Conservation (phyloP, 2,888 invertebrate genomes). For the Hypena proboscidalis region DNA sequence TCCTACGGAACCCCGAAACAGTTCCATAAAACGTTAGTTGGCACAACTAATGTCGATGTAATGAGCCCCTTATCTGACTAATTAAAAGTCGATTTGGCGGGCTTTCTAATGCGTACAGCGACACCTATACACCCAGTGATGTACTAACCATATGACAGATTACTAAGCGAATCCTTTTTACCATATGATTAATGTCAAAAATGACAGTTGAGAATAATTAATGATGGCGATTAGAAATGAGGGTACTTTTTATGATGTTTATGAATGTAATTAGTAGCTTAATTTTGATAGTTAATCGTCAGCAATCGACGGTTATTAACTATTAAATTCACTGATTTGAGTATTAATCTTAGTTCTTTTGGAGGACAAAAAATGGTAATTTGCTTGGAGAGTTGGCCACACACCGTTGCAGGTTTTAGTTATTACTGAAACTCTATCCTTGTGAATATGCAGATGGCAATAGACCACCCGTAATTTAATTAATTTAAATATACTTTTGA, state of each 20-base stretch:
- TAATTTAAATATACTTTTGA: too few species aligned
- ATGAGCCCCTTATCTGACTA: slow-evolving; percentile 81
- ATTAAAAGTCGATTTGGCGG: slow-evolving; percentile 83
- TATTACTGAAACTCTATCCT: not conserved
- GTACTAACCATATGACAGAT: slow-evolving; percentile 56
- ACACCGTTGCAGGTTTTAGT: slow-evolving; percentile 2
- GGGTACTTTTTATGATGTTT: slow-evolving; percentile 38
- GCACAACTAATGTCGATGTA: slow-evolving; percentile 76
- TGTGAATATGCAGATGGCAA: too few species aligned
- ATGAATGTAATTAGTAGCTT: slow-evolving; percentile 37
- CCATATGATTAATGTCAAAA: slow-evolving; percentile 63
- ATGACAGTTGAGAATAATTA: slow-evolving; percentile 54
- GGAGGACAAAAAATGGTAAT: slow-evolving; percentile 30
- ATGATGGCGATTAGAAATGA: slow-evolving; percentile 35
- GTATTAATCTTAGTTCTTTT: slow-evolving; percentile 35
- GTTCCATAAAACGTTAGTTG: slow-evolving; percentile 66
- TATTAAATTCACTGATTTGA: slow-evolving; percentile 41
- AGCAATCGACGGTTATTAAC: slow-evolving; percentile 42
- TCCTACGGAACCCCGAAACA: slow-evolving; percentile 56
- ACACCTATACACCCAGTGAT: slow-evolving; percentile 40
- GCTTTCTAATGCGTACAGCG: slow-evolving; percentile 69
- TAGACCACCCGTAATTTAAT: too few species aligned
- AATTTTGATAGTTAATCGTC: slow-evolving; percentile 33
- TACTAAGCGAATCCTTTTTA: slow-evolving; percentile 67
- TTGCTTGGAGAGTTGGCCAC: slow-evolving; percentile 13